Base-by-base conservation (phyloP, 2,113 vertebrate genomes). In the Eudyptes chrysolophus region DNA sequence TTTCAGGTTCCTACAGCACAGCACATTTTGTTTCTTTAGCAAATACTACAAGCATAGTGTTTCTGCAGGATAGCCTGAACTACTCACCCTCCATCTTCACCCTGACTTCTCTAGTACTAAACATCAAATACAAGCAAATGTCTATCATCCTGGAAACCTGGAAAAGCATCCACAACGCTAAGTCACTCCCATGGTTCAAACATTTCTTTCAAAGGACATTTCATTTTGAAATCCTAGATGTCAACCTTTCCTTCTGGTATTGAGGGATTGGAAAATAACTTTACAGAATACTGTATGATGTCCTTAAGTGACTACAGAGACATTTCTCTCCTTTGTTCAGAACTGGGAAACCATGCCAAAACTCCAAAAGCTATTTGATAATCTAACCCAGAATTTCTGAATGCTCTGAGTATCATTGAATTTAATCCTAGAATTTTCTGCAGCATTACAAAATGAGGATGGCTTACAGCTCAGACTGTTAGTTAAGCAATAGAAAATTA, bases 121-220 rank as follows among this genome's bases (percentile, higher is more conserved):
- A 10, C 49, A 57, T 3, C 34, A 83, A 94, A 80, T 16, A 32
- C 7, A 66, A 61, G 18, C 3, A 61, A 44, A 42, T 36, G 3
- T 36, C 30, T 71, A 7, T 74, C 19, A 52, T 36, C 9, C 26
- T 75, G 22, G n/a, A 57, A 90, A 26, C 4, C 25, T 75, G 9
- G 17, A 69, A 32, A 2, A 60, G 1, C 22, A 78, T 22, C 20
- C 26, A 36, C 11, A 65, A 17, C 0, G 0, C 4, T 40, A 15
- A 64, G 16, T 40, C 27, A 29, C 17, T 92, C 4, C 17, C 8
- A 24, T 10, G 8, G 5, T 66, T 84, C 27, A 75, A 80, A 71
- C 5, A 38, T 22, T 69, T 82, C 0, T 80, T 77, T 46, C 30
- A 81, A 89, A 84, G 1, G 26, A 2, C 1, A 0, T 52, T 68